These are phyloP conservation scores for Spinus pinus DNA, from an alignment of 2,797 vertebrate species.

Conservation along the genomic window DNA sequence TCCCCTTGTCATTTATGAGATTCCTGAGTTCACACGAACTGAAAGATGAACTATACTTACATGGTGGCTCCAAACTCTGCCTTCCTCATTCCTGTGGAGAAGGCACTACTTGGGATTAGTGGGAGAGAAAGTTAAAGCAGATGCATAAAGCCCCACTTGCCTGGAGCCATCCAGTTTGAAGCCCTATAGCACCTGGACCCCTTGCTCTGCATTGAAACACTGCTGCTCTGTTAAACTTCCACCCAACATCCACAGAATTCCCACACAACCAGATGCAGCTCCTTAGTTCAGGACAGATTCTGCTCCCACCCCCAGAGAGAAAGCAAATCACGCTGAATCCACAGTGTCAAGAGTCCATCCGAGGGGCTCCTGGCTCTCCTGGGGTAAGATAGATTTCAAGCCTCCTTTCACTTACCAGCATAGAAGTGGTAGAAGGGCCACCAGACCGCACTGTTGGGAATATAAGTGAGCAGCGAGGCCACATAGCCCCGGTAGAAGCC, in stretches of 20 bases:
- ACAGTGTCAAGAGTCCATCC: rapidly evolving
- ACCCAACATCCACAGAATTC: not conserved
- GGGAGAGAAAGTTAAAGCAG: not conserved
- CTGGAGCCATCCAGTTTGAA: not conserved
- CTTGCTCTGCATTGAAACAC: not conserved
- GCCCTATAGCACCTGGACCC: not conserved
- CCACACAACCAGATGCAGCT: not conserved
- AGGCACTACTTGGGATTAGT: not conserved
- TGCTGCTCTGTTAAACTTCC: not conserved
- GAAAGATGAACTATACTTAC: not conserved
- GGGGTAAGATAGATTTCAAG: rapidly evolving
- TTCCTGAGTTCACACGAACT: not conserved
- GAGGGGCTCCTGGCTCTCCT: not conserved
- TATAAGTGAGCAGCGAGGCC: constrained; percentile 95
- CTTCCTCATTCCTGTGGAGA: not conserved
- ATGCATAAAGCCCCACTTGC: not conserved
- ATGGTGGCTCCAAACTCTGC: not conserved
- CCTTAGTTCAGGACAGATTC: not conserved
- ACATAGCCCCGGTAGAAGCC: constrained; percentile 96
- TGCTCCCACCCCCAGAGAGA: not conserved
- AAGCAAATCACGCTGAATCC: rapidly evolving
- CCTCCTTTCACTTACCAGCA: constrained; percentile 79
- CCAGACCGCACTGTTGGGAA: constrained; percentile 97
- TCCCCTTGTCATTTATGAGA: not conserved
- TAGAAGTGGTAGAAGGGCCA: constrained; percentile 99